Base-by-base conservation (phyloP, 2,797 vertebrate genomes). In the Coregonus ussuriensis region DNA sequence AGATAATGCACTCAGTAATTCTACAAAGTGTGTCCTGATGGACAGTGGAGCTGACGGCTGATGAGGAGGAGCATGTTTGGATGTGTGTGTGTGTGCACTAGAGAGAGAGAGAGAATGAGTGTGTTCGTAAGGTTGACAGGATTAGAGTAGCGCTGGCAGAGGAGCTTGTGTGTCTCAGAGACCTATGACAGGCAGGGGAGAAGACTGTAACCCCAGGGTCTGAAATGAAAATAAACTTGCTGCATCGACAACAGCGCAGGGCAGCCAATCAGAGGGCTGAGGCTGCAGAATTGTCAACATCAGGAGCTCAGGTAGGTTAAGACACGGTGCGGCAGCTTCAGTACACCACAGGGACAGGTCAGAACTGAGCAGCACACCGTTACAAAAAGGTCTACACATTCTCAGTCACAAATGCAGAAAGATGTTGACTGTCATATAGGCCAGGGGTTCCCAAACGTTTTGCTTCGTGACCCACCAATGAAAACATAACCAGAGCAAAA, bases 1-100 rank as follows among this genome's bases (percentile, higher is more conserved):
- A 83, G 76, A 83, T 67, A 78, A 91, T 75, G 80, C 79, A 73
- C 86, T 86, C 77, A 63, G 74, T 85, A 87, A 89, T 82, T 86
- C 9, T 85, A 79, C 72, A 76, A 86, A 76, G 73, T 76, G 74
- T 74, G 74, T 75, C 80, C 77, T 89, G 84, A 84, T 77, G 79
- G 89, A 87, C 82, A 88, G 85, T 70, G 79, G 75, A 29, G 21
- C 74, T 65, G 47, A 14, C 65, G 29, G 88, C 74, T 84, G 69
- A 18, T 53, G 14, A 16, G 14, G 37, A 52, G 2, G 53, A 47
- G 41, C 41, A 47, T 9, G 41, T 47, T 47, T 47, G 41, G 41
- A 47, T 67, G 53, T 47, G 53, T 62, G 77, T 62, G 63, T 74
- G 41, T 63, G 63, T 52, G 11, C 1, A n/a, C 2, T 3, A 9